Evolutionary conservation across 1,140 invertebrate genomes (phyloP).

Genomic region (Pomacea maculata): DNA sequence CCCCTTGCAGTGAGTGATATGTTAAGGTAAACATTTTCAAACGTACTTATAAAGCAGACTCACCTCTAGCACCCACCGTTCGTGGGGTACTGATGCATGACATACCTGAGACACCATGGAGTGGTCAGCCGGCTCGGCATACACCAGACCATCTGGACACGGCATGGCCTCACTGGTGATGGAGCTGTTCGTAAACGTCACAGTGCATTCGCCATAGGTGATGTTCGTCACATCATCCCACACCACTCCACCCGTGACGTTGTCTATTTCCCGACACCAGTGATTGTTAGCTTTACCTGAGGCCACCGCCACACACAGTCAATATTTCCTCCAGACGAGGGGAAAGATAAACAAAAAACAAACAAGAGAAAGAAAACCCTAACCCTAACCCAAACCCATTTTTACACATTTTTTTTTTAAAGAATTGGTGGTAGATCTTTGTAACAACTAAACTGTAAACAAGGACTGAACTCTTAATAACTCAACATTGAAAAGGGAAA

Average conservation of each 20-base stretch:
- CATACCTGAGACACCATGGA: constrained; percentile 15
- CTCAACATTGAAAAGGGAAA: too few relatives aligned
- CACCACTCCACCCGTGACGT: not conserved
- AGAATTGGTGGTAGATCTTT: too few relatives aligned
- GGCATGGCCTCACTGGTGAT: not conserved
- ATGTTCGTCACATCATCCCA: not conserved
- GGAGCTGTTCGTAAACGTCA: constrained; percentile 11
- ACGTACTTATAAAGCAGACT: not conserved
- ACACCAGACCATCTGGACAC: constrained; percentile 8
- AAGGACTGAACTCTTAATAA: too few relatives aligned
- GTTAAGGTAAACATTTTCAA: not conserved
- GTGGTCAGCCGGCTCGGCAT: constrained; percentile 7
- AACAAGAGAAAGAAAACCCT: too few relatives aligned
- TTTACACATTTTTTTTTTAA: too few relatives aligned
- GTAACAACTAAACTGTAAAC: too few relatives aligned
- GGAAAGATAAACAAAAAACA: not conserved
- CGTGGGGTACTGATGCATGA: not conserved
- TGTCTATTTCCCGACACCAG: constrained; percentile 5
- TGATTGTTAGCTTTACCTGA: constrained; percentile 8
- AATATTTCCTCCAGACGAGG: not conserved
- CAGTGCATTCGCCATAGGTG: constrained; percentile 11
- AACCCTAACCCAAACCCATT: too few relatives aligned
- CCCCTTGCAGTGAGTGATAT: not conserved
- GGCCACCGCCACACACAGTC: too few relatives aligned
- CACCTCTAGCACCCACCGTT: not conserved